Evolutionary conservation across 2,888 invertebrate genomes (phyloP), one percentile per base, ranked within the genome.

Genomic region (Dromius quadrimaculatus): DNA sequence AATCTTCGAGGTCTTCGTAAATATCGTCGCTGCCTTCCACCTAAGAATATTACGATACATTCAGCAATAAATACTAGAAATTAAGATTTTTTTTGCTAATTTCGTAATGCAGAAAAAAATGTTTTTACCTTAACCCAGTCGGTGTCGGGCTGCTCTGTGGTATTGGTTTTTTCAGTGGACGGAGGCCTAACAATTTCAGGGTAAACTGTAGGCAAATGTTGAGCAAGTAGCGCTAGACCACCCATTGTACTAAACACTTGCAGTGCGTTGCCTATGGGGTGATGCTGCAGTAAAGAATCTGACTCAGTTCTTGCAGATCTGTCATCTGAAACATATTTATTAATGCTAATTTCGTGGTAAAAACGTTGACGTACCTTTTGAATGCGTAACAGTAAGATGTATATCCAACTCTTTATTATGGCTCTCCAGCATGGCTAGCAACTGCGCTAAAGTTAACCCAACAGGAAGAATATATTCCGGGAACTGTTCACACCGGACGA

Each of bases 201-300:
- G 84, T 93, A 94, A 13, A 96, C 91, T 0, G 95, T 88, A 0
- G 96, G 96, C 77, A 97, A 85, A 75, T 95, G 92, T 78, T 93
- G 92, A 0, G 97, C 96, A 72, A 97, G 84, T 71, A 96, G 85
- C 9, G 94, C 94, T 70, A 97, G 85, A 1, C 97, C 97, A 70
- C 96, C 96, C 75, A 92, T 90, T 73, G 90, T 88, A 62, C 95
- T 94, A 84, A 97, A 97, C 76, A 93, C 91, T 78, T 94, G 92
- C 76, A 96, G 84, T 63, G 93, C 89, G 76, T 84, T 85, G 72
- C 84, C 84, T 63, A 85, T 78, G 11, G 81, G 78, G 70, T 75
- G 76, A 61, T 77, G 77, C 47, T 77, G 75, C 1, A 69, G 20
- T 8, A 69, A 8, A 8, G 69, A 59, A 17, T 69, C 69, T 3